Percentiles rank a stretch among this genome's conserved stretches.
phyloP scores from a whole-genome alignment of 2,797 vertebrate species.

The Acanthopagrus latus region DNA sequence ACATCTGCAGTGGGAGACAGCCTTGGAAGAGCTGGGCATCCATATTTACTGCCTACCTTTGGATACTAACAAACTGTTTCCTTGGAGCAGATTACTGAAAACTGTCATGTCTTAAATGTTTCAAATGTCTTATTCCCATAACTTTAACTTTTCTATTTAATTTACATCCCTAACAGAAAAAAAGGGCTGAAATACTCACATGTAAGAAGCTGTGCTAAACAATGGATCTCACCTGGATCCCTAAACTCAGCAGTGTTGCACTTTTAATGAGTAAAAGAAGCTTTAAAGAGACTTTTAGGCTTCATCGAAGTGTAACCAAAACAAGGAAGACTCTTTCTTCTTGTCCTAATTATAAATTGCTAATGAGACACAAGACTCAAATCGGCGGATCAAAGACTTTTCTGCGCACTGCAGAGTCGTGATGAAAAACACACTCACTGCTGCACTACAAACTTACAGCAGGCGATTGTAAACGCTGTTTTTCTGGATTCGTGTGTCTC shows the following conservation, averaged over 20 bases:
- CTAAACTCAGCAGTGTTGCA: neutral
- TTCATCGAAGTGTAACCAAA: neutral
- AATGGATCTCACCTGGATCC: neutral
- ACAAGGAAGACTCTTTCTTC: constrained; percentile 11
- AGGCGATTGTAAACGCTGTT: neutral
- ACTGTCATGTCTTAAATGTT: neutral
- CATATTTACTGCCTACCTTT: neutral
- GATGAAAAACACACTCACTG: neutral
- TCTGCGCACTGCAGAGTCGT: neutral
- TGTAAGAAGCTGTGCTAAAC: too few species aligned
- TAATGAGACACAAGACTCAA: constrained; percentile 22
- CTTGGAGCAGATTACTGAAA: neutral
- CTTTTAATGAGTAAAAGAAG: neutral
- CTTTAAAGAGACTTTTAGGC: constrained; percentile 8
- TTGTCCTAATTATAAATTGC: constrained; percentile 27
- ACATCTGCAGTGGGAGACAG: neutral
- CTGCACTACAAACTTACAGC: neutral
- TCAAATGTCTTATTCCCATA: neutral
- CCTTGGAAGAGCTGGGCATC: neutral
- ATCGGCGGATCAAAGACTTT: constrained; percentile 26
- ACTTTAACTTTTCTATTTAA: too few species aligned
- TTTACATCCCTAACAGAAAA: too few species aligned
- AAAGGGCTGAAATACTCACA: too few species aligned
- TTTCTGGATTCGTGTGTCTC: neutral
- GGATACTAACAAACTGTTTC: neutral